These are phyloP conservation scores for Nycticryphes semicollaris DNA, from an alignment of 2,113 vertebrate species.

Conservation along the genomic window DNA sequence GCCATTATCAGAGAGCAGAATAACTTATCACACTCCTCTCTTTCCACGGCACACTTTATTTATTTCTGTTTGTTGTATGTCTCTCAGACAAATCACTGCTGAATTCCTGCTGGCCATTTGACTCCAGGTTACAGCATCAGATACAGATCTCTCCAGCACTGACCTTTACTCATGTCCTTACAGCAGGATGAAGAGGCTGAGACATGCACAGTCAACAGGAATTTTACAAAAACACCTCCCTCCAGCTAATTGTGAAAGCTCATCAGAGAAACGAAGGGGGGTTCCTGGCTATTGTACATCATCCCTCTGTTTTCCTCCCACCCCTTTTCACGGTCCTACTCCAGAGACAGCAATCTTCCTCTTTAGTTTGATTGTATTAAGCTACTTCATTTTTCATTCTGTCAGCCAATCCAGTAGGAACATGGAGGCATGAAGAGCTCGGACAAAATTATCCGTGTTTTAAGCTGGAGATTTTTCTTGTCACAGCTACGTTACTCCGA, in stretches of 20 bases:
- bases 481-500: fast-evolving
- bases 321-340: neutral
- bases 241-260: neutral
- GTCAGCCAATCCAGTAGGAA: neutral
- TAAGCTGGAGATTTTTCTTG: neutral
- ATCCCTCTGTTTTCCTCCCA: neutral
- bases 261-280: neutral
- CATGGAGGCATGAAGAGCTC: neutral
- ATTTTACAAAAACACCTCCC: neutral
- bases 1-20: neutral
- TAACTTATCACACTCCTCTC: neutral
- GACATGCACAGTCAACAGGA: neutral
- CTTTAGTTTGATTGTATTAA: neutral
- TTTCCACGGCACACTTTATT: neutral
- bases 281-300: neutral
- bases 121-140: neutral
- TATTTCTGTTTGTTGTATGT: neutral
- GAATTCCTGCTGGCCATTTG: neutral
- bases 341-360: neutral
- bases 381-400: neutral
- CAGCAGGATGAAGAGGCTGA: neutral
- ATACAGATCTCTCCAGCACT: fast-evolving
- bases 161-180: neutral
- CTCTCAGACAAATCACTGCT: neutral
- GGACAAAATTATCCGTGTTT: neutral